Conservation (phyloP, 2,797 vertebrate species). For the Schizopygopsis pylzovi region DNA sequence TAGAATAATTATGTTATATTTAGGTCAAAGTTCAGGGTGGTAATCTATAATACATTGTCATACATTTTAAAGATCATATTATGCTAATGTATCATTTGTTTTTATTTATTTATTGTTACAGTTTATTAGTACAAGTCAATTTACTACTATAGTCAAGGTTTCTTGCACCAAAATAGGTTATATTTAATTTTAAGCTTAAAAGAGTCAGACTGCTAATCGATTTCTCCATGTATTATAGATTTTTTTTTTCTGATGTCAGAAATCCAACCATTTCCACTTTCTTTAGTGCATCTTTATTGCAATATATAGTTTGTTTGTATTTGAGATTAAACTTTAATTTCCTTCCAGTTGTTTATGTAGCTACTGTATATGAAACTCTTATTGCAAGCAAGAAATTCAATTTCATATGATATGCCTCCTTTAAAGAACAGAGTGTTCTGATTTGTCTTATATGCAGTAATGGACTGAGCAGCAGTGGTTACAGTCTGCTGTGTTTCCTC, state of each 20-base stretch:
- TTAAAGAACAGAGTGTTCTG: neutral
- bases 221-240: neutral
- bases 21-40: neutral
- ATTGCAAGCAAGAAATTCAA: neutral
- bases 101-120: neutral
- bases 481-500: slow-evolving; percentile 33
- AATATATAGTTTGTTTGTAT: neutral
- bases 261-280: neutral
- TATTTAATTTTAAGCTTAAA: neutral
- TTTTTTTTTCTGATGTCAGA: neutral
- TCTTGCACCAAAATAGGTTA: neutral
- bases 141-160: neutral
- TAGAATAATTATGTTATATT: neutral
- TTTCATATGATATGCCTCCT: neutral
- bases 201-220: neutral
- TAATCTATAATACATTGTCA: neutral
- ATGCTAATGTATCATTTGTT: neutral
- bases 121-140: neutral
- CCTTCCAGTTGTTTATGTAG: neutral
- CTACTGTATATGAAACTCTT: slow-evolving; percentile 1
- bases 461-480: neutral
- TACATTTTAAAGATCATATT: neutral
- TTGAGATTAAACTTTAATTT: neutral
- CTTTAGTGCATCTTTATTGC: neutral
- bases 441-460: neutral